Conservation (phyloP, 2,113 vertebrate species). For the Phylloscopus whistleri region DNA sequence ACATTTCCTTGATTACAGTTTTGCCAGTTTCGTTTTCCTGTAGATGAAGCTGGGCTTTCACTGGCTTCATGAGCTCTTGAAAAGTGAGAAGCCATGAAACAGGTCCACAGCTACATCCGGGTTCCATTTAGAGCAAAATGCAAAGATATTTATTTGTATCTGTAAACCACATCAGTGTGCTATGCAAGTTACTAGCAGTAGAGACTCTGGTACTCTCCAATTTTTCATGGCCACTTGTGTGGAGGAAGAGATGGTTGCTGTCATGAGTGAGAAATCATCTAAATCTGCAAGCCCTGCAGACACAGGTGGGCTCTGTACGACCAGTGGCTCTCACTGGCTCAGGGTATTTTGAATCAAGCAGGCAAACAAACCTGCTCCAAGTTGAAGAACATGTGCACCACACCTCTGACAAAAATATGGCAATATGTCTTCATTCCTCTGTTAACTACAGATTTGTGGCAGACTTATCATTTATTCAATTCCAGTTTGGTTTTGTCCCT, state of each 20-base stretch:
- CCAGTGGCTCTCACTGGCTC: neutral
- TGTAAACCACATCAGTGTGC: neutral
- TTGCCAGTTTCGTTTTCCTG: neutral
- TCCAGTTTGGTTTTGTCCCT: neutral
- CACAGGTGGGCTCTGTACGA: accelerated
- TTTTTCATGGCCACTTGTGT: neutral
- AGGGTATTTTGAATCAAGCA: neutral
- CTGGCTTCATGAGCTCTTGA: neutral
- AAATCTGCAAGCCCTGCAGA: neutral
- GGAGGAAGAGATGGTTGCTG: neutral
- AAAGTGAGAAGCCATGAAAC: neutral
- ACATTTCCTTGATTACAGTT: neutral
- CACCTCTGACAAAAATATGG: neutral
- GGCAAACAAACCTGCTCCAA: neutral
- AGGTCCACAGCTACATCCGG: neutral
- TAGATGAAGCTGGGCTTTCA: neutral
- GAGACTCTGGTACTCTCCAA: neutral
- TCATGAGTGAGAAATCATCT: neutral
- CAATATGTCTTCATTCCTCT: neutral
- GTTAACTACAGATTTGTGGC: neutral
- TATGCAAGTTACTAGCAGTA: neutral
- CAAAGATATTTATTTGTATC: neutral
- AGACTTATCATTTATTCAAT: neutral
- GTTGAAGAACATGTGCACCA: accelerated
- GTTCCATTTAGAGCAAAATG: neutral